Conservation (phyloP, 1,140 invertebrate species). For the Atta colombica region DNA sequence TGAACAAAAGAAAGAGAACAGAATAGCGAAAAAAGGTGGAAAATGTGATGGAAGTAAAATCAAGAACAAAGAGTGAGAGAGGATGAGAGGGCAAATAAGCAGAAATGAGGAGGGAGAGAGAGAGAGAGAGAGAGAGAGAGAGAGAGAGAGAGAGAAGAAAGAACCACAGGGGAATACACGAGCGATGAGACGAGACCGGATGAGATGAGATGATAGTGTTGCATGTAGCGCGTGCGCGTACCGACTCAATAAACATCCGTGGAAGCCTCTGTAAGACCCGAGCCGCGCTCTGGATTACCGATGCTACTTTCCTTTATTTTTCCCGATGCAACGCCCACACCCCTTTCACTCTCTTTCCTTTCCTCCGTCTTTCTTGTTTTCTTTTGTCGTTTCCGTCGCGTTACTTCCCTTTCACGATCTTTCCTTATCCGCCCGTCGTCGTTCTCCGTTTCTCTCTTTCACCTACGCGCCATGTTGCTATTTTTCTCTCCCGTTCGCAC, state of each 20-base stretch:
- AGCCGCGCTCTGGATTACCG: conserved; percentile 84
- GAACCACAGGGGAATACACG: conserved; percentile 64
- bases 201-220: conserved; percentile 80
- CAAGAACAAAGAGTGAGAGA: not conserved
- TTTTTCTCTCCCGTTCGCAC: conserved; percentile 34
- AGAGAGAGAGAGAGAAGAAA: conserved; percentile 18
- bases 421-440: not conserved
- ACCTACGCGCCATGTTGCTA: not conserved
- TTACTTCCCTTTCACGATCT: conserved; percentile 29
- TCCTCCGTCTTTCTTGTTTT: not conserved
- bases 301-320: conserved; percentile 82
- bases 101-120: too few species aligned
- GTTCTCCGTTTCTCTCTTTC: conserved; percentile 29
- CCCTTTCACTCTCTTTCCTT: conserved; percentile 54
- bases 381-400: not conserved
- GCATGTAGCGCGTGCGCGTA: conserved; percentile 80
- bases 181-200: conserved; percentile 78
- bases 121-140: not conserved
- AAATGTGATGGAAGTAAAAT: conserved; percentile 48
- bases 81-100: conserved; percentile 34
- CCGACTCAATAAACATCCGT: conserved; percentile 85
- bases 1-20: conserved; percentile 12
- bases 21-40: not conserved
- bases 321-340: conserved; percentile 73
- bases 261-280: conserved; percentile 82